phyloP scores from a whole-genome alignment of 2,113 vertebrate genomes.

The Triplophysa dalaica region DNA sequence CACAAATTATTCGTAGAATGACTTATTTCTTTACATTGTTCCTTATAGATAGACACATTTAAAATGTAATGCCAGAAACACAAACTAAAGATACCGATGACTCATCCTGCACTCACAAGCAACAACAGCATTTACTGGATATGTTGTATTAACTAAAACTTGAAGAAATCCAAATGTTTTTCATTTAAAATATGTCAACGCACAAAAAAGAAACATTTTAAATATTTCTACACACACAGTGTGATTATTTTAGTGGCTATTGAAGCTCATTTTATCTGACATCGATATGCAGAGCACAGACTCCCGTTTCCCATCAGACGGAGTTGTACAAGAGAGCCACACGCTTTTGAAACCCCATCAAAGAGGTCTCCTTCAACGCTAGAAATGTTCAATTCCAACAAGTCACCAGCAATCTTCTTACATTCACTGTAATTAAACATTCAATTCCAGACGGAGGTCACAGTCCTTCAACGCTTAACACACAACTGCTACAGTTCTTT shows the following conservation, averaged over 20 bases:
- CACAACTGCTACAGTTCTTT: neutral
- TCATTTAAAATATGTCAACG: no score
- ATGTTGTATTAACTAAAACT: no score
- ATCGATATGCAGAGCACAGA: slow-evolving; percentile 25
- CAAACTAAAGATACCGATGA: no score
- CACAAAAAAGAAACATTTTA: no score
- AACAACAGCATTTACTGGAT: no score
- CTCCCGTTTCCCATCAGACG: neutral
- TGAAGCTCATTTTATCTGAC: slow-evolving; percentile 15
- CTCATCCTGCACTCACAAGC: no score
- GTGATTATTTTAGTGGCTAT: slow-evolving; percentile 21
- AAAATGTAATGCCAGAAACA: no score
- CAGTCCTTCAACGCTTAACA: slow-evolving; percentile 30
- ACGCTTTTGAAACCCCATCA: slow-evolving; percentile 28
- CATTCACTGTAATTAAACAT: slow-evolving; percentile 54
- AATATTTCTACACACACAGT: neutral
- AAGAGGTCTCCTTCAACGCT: slow-evolving; percentile 34
- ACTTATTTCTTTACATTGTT: no score
- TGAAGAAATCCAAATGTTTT: no score
- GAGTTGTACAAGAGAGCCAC: slow-evolving; percentile 32
- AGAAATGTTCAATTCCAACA: slow-evolving; percentile 41
- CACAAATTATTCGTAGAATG: rapidly evolving
- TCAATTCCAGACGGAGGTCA: slow-evolving; percentile 45
- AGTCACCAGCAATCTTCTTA: slow-evolving; percentile 45
- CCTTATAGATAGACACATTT: no score